Percentiles rank a stretch among this genome's conserved stretches.
Evolutionary conservation across 2,113 vertebrate species (phyloP).

Genomic region (Girardinichthys multiradiatus): DNA sequence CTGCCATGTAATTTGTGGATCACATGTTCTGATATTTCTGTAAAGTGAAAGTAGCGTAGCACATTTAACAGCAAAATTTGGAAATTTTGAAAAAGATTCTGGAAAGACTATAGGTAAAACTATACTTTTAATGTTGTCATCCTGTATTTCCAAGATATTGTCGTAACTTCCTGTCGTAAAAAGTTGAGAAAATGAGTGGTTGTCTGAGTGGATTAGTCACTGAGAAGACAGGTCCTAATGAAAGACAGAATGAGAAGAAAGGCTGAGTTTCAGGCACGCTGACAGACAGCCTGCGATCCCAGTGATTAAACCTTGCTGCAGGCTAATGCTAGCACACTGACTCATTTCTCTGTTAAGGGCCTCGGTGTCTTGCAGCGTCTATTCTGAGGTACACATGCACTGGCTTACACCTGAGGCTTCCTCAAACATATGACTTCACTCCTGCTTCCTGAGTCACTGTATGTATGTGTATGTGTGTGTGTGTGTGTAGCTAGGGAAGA

Average conservation of each 20-base stretch:
- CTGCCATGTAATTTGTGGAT: neutral
- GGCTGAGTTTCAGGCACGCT: neutral
- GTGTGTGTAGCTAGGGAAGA: neutral
- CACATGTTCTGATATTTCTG: neutral
- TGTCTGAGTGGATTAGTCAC: conserved; percentile 2
- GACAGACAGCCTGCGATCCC: conserved; percentile 28
- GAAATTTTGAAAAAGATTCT: too few species aligned
- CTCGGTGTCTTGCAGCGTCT: neutral
- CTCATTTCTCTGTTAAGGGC: conserved; percentile 37
- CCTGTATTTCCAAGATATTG: neutral
- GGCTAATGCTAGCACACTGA: conserved; percentile 48
- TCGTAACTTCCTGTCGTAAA: neutral
- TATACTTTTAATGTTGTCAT: neutral
- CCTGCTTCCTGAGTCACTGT: conserved; percentile 38
- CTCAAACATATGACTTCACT: conserved; percentile 57
- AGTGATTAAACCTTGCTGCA: conserved; percentile 36
- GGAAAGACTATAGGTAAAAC: neutral
- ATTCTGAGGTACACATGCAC: conserved; percentile 14
- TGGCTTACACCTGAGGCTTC: conserved; percentile 41
- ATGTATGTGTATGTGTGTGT: conserved; percentile 18
- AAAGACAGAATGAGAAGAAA: conserved; percentile 3
- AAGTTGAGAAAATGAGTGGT: neutral
- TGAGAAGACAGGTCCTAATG: neutral
- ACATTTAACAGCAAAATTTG: neutral
- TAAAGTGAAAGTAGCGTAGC: too few species aligned